Percentiles rank a stretch among this genome's conserved stretches.
These are phyloP conservation scores for Leptinotarsa texana DNA, from an alignment of 1,140 invertebrate genomes.

Conservation along the genomic window DNA sequence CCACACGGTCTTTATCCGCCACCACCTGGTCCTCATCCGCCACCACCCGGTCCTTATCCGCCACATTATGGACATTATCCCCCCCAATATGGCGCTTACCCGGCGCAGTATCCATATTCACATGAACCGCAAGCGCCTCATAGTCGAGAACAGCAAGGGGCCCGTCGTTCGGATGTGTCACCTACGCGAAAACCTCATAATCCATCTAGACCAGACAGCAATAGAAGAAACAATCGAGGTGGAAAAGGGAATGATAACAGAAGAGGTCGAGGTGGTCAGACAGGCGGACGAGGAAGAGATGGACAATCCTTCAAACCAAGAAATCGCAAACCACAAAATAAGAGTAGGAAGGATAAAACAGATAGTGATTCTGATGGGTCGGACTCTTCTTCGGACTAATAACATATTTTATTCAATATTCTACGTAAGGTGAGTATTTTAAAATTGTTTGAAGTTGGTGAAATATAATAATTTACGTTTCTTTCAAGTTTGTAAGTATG, in stretches of 20 bases:
- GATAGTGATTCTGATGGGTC: not conserved
- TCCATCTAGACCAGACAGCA: not conserved
- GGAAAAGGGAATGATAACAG: not conserved
- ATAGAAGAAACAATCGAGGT: not conserved
- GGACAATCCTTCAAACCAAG: not conserved
- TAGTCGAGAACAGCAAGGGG: not conserved
- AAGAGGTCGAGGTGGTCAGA: not conserved
- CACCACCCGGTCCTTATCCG: not conserved
- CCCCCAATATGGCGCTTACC: not conserved
- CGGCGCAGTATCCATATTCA: not conserved
- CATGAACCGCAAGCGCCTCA: not conserved
- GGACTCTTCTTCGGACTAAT: not conserved
- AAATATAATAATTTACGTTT: too few species aligned
- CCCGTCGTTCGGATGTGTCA: not conserved
- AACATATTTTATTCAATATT: too few species aligned
- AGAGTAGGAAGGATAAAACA: not conserved
- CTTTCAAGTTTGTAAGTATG: too few species aligned
- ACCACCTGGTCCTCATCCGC: not conserved
- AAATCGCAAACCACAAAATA: not conserved
- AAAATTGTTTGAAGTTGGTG: too few species aligned
- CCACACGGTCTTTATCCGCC: not conserved
- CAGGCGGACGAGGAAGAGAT: not conserved
- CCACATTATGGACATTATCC: not conserved
- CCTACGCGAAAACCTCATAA: not conserved
- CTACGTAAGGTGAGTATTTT: too few species aligned